These are phyloP conservation scores for Oryzias javanicus DNA, from an alignment of 2,113 vertebrate species.

Conservation along the genomic window DNA sequence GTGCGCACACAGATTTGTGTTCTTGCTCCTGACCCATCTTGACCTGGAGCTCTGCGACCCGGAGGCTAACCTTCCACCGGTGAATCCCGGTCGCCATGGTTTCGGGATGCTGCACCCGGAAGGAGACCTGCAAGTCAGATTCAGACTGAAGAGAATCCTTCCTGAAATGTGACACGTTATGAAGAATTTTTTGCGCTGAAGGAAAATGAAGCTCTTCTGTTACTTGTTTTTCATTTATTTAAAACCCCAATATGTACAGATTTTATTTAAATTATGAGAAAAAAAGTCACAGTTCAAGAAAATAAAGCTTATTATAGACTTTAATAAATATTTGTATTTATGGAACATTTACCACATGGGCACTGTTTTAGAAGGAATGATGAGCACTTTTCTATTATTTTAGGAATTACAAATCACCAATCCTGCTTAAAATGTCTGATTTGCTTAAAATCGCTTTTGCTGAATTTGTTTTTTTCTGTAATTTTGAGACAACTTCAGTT, in stretches of 20 bases:
- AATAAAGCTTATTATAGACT: neutral
- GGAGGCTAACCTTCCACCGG: conserved; percentile 58
- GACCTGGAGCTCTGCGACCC: conserved; percentile 75
- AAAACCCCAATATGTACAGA: conserved; percentile 7
- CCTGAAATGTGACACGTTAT: conserved; percentile 14
- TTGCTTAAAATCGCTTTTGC: no score
- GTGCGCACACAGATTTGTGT: conserved; percentile 72
- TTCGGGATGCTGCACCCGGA: conserved; percentile 82
- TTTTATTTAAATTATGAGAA: conserved; percentile 23
- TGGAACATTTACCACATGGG: no score
- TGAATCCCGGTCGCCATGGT: conserved; percentile 75
- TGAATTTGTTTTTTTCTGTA: no score
- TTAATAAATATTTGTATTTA: no score
- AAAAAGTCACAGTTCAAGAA: neutral
- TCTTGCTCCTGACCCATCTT: conserved; percentile 75
- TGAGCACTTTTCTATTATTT: no score
- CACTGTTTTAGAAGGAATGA: no score
- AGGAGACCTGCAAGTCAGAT: conserved; percentile 70
- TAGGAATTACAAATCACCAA: no score
- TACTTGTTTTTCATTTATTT: conserved; percentile 27
- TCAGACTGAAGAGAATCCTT: conserved; percentile 57
- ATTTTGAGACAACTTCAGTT: no score
- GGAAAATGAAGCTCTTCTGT: conserved; percentile 20
- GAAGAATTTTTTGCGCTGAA: neutral
- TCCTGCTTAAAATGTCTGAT: no score